phyloP scores from a whole-genome alignment of 2,113 vertebrate species.

The Leucopsar rothschildi region DNA sequence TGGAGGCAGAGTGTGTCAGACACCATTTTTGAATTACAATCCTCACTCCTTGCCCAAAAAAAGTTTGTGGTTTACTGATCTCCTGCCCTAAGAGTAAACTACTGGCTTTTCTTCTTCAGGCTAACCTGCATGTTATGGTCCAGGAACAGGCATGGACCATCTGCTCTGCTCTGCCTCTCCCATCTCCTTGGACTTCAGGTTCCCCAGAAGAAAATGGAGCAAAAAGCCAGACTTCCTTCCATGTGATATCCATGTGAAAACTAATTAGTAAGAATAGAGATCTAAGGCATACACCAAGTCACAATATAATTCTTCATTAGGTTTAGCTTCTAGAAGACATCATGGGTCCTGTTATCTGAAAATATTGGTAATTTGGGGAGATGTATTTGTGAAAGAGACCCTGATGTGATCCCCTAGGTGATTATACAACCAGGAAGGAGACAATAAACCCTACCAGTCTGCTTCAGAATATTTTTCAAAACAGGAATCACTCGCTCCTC shows the following conservation, averaged over 20 bases:
- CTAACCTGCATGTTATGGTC: rapidly evolving
- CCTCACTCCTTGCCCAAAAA: background rate
- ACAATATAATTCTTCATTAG: background rate
- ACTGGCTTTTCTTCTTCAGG: background rate
- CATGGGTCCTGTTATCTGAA: background rate
- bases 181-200: background rate
- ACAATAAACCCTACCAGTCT: background rate
- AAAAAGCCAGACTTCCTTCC: background rate
- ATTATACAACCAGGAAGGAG: background rate
- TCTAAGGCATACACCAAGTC: background rate
- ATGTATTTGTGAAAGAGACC: background rate
- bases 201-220: background rate
- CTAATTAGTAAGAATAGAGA: background rate
- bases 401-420: background rate
- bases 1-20: background rate
- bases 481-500: background rate
- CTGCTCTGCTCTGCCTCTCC: background rate
- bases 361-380: background rate
- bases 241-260: background rate
- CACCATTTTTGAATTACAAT: background rate
- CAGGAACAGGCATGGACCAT: rapidly evolving
- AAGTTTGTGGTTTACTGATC: background rate
- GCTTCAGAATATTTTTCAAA: background rate
- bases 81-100: background rate
- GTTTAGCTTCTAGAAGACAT: background rate